Percentiles rank a stretch among this genome's conserved stretches.
Conservation (phyloP, 2,797 vertebrate species). For the Alectoris magna region DNA sequence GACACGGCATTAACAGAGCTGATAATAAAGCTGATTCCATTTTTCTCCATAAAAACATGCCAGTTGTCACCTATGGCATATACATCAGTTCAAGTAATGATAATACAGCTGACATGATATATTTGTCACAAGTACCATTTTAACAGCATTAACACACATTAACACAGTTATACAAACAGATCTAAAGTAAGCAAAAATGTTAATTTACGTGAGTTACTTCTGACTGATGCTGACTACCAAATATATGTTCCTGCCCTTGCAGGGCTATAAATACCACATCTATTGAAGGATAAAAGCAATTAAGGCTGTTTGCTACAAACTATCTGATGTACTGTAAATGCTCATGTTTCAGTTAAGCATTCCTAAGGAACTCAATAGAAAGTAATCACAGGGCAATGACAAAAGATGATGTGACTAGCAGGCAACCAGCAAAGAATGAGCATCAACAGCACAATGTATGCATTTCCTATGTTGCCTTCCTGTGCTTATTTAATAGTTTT, state of each 20-base stretch:
- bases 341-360: not conserved
- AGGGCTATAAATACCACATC: not conserved
- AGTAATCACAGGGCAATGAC: not conserved
- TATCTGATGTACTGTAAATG: not conserved
- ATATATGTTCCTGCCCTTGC: not conserved
- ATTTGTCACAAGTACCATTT: not conserved
- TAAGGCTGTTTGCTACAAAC: not conserved
- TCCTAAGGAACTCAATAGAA: not conserved
- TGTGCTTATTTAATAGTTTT: not conserved
- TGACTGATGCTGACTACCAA: accelerated
- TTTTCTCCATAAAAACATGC: not conserved
- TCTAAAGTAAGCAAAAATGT: not conserved
- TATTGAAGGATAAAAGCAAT: not conserved
- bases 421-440: not conserved
- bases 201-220: not conserved
- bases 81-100: not conserved
- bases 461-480: not conserved
- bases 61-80: not conserved
- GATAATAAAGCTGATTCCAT: not conserved
- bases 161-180: not conserved
- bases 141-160: not conserved
- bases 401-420: not conserved
- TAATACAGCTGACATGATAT: not conserved
- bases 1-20: not conserved
- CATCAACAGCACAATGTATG: not conserved